These are phyloP conservation scores for Andrena marginata DNA, from an alignment of 2,888 invertebrate species.

Conservation along the genomic window DNA sequence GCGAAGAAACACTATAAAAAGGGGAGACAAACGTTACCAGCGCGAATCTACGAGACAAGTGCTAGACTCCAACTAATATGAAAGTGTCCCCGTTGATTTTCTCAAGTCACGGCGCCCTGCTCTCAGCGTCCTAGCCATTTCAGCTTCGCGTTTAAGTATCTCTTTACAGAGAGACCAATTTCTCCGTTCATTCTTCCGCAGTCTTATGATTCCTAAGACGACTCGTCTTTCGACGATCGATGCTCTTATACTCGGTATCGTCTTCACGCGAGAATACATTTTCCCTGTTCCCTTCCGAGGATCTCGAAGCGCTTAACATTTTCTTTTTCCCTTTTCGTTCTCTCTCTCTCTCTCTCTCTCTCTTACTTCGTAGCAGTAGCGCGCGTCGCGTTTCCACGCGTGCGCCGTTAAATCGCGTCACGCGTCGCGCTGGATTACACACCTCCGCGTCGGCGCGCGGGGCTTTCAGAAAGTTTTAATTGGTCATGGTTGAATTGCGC, in stretches of 20 bases:
- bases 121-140: not conserved
- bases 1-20: slow-evolving; percentile 52
- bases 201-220: slow-evolving; percentile 70
- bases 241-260: slow-evolving; percentile 28
- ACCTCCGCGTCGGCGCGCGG: slow-evolving; percentile 16
- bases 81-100: slow-evolving; percentile 13
- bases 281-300: slow-evolving; percentile 40
- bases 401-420: slow-evolving; percentile 13
- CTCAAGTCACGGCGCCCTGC: slow-evolving; percentile 1
- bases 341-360: slow-evolving; percentile 3
- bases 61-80: slow-evolving; percentile 8
- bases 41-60: slow-evolving; percentile 19
- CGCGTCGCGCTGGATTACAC: slow-evolving; percentile 23
- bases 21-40: slow-evolving; percentile 40
- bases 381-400: not conserved
- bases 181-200: slow-evolving; percentile 61
- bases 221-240: slow-evolving; percentile 39
- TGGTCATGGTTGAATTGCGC: slow-evolving; percentile 70
- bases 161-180: slow-evolving; percentile 29
- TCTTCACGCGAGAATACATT: slow-evolving; percentile 36
- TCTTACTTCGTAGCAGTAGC: not conserved
- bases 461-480: slow-evolving; percentile 62
- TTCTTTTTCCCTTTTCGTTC: slow-evolving; percentile 20
- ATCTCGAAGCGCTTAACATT: slow-evolving; percentile 49
- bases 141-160: slow-evolving; percentile 20